Base-by-base conservation (phyloP, 2,797 vertebrate species). In the Todus mexicanus region DNA sequence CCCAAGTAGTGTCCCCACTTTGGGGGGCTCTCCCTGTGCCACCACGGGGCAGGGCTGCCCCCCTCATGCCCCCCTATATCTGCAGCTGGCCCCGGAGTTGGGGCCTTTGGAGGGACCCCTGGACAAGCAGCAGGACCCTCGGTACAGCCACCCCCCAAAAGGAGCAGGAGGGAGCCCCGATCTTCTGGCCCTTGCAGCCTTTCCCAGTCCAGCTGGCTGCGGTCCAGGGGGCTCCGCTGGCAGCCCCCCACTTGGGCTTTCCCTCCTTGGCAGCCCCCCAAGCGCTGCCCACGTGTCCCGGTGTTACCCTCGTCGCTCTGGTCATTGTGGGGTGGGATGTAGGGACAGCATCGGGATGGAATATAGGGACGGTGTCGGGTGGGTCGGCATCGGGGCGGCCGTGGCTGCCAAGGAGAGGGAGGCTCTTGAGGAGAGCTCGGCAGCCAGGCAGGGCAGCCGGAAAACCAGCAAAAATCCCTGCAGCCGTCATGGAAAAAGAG, bases 401-500 rank as follows among this genome's bases (percentile, higher is more conserved):
- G 22, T 35, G 18, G n/a, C 45, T 21, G 1, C 33, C 18, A 5
- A 38, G 37, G 37, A 50, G 40, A 3, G 4, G 31, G 45, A 26
- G 33, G 61, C 76, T 64, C 29, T 23, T 63, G 29, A 63, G 83
- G 40, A 88, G 66, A 15, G 0, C 74, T 29, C 4, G 12, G 54
- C 69, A 88, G 76, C 68, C 10, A 2, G 54, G 60, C 71, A 69
- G 53, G 31, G 48, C 79, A 63, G 65, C 79, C 2, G 18, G 87
- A 77, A 93, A 90, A 87, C 26, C 84, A 45, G 26, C 75, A 68
- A 83, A 95, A 87, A 77, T 38, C 81, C 87, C 79, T 31, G 23
- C 84, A 56, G 73, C 87, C 87, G 59, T 95, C 92, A 95, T 81
- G 94, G 94, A 91, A 94, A 95, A 96, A 93, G 84, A 93, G 82